These are phyloP conservation scores for Congeria kusceri DNA, from an alignment of 2,888 invertebrate species.

Conservation along the genomic window DNA sequence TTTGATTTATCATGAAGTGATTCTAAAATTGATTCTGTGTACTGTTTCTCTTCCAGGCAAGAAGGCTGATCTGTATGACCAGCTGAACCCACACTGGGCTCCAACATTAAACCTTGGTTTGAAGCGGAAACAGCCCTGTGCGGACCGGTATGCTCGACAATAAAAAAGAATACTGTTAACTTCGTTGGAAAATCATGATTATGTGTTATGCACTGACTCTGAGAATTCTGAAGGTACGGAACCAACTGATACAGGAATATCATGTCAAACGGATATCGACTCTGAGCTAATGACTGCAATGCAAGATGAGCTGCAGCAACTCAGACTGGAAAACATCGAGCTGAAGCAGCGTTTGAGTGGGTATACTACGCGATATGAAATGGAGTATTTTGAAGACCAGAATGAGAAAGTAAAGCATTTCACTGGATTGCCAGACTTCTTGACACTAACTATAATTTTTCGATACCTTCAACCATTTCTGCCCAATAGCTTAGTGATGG, in stretches of 20 bases:
- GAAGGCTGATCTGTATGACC: conserved; percentile 8
- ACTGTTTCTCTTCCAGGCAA: conserved; percentile 4
- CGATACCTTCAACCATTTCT: background rate
- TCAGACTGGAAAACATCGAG: background rate
- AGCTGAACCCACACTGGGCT: conserved; percentile 3
- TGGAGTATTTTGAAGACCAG: conserved; percentile 12
- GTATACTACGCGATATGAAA: background rate
- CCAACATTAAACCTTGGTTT: conserved; percentile 2
- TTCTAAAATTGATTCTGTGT: background rate
- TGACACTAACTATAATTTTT: background rate
- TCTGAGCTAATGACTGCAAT: background rate
- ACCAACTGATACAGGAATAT: background rate
- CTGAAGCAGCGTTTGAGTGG: background rate
- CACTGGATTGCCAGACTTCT: conserved; percentile 12
- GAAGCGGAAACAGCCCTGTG: background rate
- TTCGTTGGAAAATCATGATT: too few relatives aligned
- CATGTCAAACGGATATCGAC: conserved; percentile 12
- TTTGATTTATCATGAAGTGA: background rate
- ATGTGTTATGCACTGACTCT: too few relatives aligned
- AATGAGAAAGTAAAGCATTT: conserved; percentile 18
- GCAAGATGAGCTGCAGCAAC: background rate
- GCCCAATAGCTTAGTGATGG: background rate
- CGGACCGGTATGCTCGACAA: background rate
- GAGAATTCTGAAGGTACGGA: background rate
- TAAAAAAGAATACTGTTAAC: too few relatives aligned